Conservation (phyloP, 2,113 vertebrate genomes). For the Datnioides undecimradiatus region DNA sequence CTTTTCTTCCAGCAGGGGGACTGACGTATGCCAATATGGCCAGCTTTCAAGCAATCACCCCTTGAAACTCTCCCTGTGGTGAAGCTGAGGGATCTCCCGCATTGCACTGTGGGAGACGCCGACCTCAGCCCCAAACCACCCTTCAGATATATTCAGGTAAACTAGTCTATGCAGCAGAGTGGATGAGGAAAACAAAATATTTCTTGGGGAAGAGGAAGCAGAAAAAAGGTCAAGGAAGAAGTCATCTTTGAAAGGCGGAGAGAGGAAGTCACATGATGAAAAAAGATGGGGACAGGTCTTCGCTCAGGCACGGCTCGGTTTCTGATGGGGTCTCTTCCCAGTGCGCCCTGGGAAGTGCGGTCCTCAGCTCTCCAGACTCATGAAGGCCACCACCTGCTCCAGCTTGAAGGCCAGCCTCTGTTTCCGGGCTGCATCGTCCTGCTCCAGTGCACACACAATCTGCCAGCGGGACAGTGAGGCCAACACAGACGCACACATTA, state of each 20-base stretch:
- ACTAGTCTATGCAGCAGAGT: constrained; percentile 86
- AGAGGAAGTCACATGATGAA: constrained; percentile 79
- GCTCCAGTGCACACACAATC: constrained; percentile 95
- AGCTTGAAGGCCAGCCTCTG: constrained; percentile 99
- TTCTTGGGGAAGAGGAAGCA: constrained; percentile 74
- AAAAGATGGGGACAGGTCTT: constrained; percentile 90
- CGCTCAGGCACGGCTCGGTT: constrained; percentile 99
- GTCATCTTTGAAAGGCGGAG: constrained; percentile 76
- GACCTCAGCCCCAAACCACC: constrained; percentile 71
- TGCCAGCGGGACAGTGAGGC: constrained; percentile 68
- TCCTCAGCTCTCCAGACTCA: constrained; percentile 99
- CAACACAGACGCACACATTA: constrained; percentile 51
- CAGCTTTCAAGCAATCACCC: constrained; percentile 75
- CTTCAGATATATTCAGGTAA: constrained; percentile 74
- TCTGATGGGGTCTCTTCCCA: constrained; percentile 92
- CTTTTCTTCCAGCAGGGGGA: constrained; percentile 68
- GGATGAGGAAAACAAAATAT: constrained; percentile 80
- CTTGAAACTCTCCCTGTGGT: constrained; percentile 66
- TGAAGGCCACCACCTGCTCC: constrained; percentile 99
- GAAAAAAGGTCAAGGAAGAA: constrained; percentile 76
- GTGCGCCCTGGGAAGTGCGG: constrained; percentile 94
- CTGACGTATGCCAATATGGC: constrained; percentile 78
- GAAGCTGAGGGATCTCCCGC: constrained; percentile 70
- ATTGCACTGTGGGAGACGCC: constrained; percentile 76
- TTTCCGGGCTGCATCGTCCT: constrained; percentile 95